Percentiles rank a stretch among this genome's conserved stretches.
phyloP scores from a whole-genome alignment of 2,113 vertebrate species.

The Cryptoleucopteryx plumbea region DNA sequence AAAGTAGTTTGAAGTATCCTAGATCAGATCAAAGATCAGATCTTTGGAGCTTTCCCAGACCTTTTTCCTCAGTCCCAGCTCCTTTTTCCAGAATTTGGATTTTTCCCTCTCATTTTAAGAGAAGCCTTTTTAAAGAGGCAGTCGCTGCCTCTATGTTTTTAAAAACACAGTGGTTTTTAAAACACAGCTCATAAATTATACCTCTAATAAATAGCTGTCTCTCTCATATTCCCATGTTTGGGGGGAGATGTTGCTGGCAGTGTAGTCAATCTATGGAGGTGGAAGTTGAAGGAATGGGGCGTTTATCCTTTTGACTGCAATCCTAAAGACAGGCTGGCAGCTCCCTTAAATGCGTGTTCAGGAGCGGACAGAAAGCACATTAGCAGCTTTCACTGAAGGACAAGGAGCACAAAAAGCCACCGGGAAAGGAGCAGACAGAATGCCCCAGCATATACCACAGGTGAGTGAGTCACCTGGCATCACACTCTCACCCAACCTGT shows the following conservation, averaged over 20 bases:
- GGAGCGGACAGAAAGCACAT: accelerated
- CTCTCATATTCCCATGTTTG: accelerated
- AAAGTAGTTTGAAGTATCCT: background rate
- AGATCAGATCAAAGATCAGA: background rate
- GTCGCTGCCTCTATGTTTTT: background rate
- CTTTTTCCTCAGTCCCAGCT: background rate
- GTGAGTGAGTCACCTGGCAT: background rate
- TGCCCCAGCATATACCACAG: background rate
- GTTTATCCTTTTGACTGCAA: background rate
- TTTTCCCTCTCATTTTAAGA: background rate
- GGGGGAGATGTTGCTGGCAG: background rate
- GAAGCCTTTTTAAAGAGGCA: background rate
- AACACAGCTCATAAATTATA: background rate
- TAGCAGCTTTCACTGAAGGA: background rate
- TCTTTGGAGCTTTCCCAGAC: background rate
- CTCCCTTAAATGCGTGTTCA: background rate
- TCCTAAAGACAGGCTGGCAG: background rate
- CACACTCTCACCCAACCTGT: background rate
- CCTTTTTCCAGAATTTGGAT: background rate
- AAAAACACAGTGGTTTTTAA: background rate
- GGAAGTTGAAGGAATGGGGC: background rate
- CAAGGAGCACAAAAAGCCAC: background rate
- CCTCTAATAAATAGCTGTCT: background rate
- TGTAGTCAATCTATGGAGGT: background rate
- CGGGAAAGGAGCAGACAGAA: background rate